A percentile compares a stretch with the other conserved stretches of the same genome.
Evolutionary conservation across 2,888 invertebrate genomes (phyloP).

Genomic region (Aphidoletes aphidimyza): DNA sequence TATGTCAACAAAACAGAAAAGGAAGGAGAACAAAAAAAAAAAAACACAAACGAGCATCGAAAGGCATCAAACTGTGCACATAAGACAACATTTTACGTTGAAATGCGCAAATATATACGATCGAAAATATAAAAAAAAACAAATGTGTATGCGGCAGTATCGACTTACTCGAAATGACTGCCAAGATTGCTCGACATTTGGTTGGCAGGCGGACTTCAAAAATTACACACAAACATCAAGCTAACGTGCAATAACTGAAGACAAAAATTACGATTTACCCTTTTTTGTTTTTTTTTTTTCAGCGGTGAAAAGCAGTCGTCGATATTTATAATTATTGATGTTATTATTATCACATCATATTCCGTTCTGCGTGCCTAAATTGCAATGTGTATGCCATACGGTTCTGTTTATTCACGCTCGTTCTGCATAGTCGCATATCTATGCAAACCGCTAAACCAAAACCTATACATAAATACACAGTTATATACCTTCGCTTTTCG

Average conservation of each 20-base stretch:
- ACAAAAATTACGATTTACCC: too few relatives aligned
- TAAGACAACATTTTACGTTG: background rate
- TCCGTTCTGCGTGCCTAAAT: background rate
- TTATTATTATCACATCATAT: constrained; percentile 19
- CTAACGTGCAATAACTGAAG: too few relatives aligned
- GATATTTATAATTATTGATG: background rate
- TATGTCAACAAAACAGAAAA: background rate
- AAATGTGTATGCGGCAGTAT: too few relatives aligned
- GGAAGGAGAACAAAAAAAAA: background rate
- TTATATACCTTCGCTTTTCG: too few relatives aligned
- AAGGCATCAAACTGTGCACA: background rate
- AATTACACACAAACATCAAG: too few relatives aligned
- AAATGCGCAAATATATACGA: too few relatives aligned
- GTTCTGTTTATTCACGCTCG: background rate
- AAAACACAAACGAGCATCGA: background rate
- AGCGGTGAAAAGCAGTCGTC: background rate
- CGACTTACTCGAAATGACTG: too few relatives aligned
- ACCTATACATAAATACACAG: too few relatives aligned
- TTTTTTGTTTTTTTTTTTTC: too few relatives aligned
- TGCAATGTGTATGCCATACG: background rate
- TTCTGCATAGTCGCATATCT: background rate
- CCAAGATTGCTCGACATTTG: too few relatives aligned
- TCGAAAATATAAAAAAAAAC: too few relatives aligned
- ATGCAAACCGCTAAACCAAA: background rate
- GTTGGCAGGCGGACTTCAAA: too few relatives aligned